A percentile compares a stretch with the other conserved stretches of the same genome.
Evolutionary conservation across 2,113 vertebrate species (phyloP).

Genomic region (Cygnus buccinator): DNA sequence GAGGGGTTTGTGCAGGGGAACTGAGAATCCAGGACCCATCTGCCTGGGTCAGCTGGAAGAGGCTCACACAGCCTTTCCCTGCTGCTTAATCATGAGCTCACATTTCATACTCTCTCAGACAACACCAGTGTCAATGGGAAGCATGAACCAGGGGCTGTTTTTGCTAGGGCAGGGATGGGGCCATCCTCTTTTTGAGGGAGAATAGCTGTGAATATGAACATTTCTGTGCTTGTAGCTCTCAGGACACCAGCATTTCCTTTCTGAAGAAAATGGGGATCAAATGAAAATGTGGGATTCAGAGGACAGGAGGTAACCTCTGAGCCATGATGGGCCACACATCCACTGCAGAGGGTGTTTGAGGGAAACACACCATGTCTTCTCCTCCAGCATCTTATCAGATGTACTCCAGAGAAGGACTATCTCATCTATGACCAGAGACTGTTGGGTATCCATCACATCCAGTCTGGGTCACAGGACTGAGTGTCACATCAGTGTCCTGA

Average conservation of each 20-base stretch:
- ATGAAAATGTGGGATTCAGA: not conserved
- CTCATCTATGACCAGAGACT: not conserved
- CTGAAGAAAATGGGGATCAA: not conserved
- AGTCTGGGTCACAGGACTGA: not conserved
- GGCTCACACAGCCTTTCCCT: not conserved
- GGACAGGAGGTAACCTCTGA: not conserved
- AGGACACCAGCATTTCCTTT: not conserved
- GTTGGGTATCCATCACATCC: fast-evolving
- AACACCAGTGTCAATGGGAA: not conserved
- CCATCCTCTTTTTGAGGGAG: not conserved
- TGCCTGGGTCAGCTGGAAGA: not conserved
- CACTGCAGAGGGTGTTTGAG: not conserved
- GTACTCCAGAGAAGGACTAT: not conserved
- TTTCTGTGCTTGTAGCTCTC: not conserved
- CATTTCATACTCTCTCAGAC: not conserved
- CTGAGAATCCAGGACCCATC: not conserved
- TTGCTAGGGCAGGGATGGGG: not conserved
- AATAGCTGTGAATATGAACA: not conserved
- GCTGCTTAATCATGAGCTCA: not conserved
- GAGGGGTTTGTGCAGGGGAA: fast-evolving
- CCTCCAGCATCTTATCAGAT: not conserved
- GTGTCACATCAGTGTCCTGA: not conserved
- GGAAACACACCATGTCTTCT: fast-evolving
- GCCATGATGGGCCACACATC: fast-evolving
- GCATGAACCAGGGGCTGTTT: not conserved